Percentiles rank a stretch among this genome's conserved stretches.
phyloP scores from a whole-genome alignment of 2,888 invertebrate species.

The Nasonovia ribisnigri region DNA sequence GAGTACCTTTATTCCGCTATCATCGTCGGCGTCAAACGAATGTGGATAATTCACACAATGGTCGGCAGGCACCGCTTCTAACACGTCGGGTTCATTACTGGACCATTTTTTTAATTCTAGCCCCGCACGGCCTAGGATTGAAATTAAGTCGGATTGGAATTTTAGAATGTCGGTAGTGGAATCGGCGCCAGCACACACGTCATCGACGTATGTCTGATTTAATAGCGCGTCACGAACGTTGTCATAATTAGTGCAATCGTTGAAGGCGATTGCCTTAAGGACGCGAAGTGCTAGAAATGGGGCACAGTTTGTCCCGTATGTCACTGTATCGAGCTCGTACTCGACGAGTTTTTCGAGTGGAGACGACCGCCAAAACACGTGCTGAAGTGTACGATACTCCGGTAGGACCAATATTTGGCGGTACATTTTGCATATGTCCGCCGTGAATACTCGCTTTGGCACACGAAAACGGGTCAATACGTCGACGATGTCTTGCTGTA shows the following conservation, averaged over 20 bases:
- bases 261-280: slow-evolving; percentile 67
- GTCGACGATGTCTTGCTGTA: slow-evolving; percentile 69
- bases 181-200: slow-evolving; percentile 66
- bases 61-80: neutral
- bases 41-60: neutral
- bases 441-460: slow-evolving; percentile 17
- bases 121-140: neutral
- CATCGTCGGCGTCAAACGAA: neutral
- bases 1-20: neutral
- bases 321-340: too few relatives aligned
- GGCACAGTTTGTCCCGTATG: too few relatives aligned
- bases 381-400: too few relatives aligned
- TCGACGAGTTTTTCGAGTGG: too few relatives aligned
- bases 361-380: too few relatives aligned
- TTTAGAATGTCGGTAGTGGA: slow-evolving; percentile 66
- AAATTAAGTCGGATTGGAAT: slow-evolving; percentile 53
- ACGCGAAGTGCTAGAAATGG: slow-evolving; percentile 67
- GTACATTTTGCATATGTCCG: slow-evolving; percentile 45
- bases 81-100: neutral
- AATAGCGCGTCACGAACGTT: slow-evolving; percentile 65
- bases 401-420: slow-evolving; percentile 64
- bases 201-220: slow-evolving; percentile 68
- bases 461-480: slow-evolving; percentile 54
- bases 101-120: neutral
- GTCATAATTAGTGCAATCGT: slow-evolving; percentile 66